Percentiles rank a stretch among this genome's conserved stretches.
These are phyloP conservation scores for Conus ventricosus DNA, from an alignment of 1,140 invertebrate genomes.

Conservation along the genomic window DNA sequence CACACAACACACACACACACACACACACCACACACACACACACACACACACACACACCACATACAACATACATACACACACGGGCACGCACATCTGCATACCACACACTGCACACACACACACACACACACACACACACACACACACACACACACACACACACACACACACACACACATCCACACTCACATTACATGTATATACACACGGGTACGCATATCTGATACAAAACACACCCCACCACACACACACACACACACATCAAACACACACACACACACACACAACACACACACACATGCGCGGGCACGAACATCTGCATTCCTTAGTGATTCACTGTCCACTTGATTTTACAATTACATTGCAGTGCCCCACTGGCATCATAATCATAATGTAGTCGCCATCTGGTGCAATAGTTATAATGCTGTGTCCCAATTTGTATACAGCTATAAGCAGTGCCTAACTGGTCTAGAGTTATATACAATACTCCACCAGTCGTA, in stretches of 20 bases:
- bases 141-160: neutral
- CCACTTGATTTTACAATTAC: too few species aligned
- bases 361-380: neutral
- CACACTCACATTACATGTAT: neutral
- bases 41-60: neutral
- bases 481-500: too few species aligned
- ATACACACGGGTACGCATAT: neutral
- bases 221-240: neutral
- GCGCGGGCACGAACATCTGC: neutral
- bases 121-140: constrained; percentile 1
- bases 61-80: neutral
- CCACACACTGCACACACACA: neutral
- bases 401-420: neutral
- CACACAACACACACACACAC: neutral
- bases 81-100: neutral
- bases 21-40: neutral
- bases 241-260: neutral
- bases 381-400: neutral
- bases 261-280: neutral
- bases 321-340: neutral
- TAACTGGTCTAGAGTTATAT: too few species aligned
- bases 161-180: neutral
- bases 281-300: neutral
- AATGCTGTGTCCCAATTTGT: neutral
- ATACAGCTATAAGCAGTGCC: neutral